Evolutionary conservation across 2,888 invertebrate species (phyloP).

Genomic region (Euspilapteryx auroguttella): DNA sequence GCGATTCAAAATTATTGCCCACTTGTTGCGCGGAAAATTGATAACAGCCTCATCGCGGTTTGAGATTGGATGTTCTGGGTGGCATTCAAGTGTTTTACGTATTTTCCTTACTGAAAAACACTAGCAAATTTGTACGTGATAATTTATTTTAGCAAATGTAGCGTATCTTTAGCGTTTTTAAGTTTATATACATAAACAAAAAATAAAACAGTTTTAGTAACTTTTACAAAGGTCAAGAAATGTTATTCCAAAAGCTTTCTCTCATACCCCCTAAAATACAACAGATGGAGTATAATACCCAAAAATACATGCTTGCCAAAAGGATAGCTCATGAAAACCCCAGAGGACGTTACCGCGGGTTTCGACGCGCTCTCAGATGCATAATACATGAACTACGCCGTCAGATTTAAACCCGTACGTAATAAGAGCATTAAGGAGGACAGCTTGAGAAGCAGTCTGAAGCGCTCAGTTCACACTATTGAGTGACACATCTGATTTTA

Average conservation of each 20-base stretch:
- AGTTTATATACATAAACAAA: too few species aligned
- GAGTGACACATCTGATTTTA: conserved; percentile 18
- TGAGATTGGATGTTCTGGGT: conserved; percentile 26
- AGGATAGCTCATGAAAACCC: conserved; percentile 36
- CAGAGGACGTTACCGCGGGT: conserved; percentile 44
- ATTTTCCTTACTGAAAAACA: too few species aligned
- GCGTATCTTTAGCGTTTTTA: too few species aligned
- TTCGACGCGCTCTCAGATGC: conserved; percentile 52
- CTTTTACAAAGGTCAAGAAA: too few species aligned
- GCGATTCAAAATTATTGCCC: conserved; percentile 52
- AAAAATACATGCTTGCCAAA: conserved; percentile 3
- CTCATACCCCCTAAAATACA: too few species aligned
- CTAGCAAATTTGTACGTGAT: too few species aligned
- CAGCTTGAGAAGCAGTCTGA: conserved; percentile 21
- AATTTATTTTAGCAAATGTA: too few species aligned
- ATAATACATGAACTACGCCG: conserved; percentile 48
- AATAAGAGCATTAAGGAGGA: conserved; percentile 50
- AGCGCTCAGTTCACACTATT: conserved; percentile 14
- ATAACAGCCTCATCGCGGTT: conserved; percentile 42
- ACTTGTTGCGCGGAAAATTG: conserved; percentile 57
- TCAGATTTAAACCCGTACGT: conserved; percentile 57
- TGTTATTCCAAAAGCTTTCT: too few species aligned
- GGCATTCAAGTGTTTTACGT: conserved; percentile 34
- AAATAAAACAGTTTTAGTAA: too few species aligned
- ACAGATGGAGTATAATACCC: conserved; percentile 4